Evolutionary conservation across 1,140 invertebrate genomes (phyloP).

Genomic region (Neuroterus valhalla): DNA sequence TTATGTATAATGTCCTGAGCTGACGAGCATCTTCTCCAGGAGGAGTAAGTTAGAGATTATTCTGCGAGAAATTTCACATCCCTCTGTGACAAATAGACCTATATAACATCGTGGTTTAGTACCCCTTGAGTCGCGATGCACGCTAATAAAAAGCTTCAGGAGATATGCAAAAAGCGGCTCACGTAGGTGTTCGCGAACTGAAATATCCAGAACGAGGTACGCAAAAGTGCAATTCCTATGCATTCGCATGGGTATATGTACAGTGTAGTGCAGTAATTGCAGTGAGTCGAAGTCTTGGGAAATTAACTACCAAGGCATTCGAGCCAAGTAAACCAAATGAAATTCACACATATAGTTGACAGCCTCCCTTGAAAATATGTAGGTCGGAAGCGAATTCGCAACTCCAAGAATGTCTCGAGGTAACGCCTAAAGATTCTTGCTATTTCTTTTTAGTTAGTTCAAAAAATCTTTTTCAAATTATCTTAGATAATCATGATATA

Average conservation of each 20-base stretch:
- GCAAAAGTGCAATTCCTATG: constrained; percentile 18
- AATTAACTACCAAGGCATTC: constrained; percentile 22
- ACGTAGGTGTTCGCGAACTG: not conserved
- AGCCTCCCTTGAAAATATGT: constrained; percentile 26
- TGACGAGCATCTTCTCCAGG: not conserved
- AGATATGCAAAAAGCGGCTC: not conserved
- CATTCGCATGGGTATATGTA: constrained; percentile 13
- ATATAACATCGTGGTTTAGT: constrained; percentile 38
- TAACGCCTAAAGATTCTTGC: not conserved
- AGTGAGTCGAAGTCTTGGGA: constrained; percentile 41
- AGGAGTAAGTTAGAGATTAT: constrained; percentile 11
- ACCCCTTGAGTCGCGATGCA: constrained; percentile 34
- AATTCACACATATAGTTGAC: constrained; percentile 17
- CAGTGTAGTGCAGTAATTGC: constrained; percentile 55
- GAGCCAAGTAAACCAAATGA: constrained; percentile 16
- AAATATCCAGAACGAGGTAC: constrained; percentile 17
- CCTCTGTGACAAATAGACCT: not conserved
- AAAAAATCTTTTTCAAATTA: not conserved
- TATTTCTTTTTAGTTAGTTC: not conserved
- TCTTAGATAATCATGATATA: too few species aligned
- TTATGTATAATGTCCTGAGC: constrained; percentile 2
- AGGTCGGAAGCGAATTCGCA: not conserved
- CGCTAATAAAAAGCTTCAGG: constrained; percentile 44
- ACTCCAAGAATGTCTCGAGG: not conserved
- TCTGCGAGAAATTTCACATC: not conserved